Evolutionary conservation across 1,140 invertebrate genomes (phyloP), one percentile per base, ranked within the genome.

Genomic region (Neodiprion pinetum): DNA sequence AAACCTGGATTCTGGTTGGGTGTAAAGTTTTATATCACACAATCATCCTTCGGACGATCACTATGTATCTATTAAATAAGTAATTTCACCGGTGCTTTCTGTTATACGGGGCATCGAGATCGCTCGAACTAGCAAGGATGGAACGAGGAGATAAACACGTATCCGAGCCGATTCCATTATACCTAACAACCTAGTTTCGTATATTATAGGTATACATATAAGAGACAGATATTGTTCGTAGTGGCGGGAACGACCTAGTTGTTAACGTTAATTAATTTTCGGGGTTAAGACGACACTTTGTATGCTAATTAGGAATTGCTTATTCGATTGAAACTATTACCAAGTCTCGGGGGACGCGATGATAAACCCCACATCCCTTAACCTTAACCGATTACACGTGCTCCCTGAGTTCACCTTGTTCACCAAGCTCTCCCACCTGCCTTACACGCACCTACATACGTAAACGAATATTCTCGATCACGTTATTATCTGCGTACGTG

Each of bases 221-320:
- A 12, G n/a, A 61, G n/a, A 61, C n/a, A 17, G 53, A 61, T 61
- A 61, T 61, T 61, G 53, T 17, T 61, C 53, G 53, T 9, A 12
- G 53, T 61, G 53, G n/a, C n/a, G 11, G 21, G 23, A 23, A 21
- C 67, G 21, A 69, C 17, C 11, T 69, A 69, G 53, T 69, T 47
- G 67, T 69, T 47, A 11, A 23, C 67, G 67, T 69, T 69, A 69
- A 69, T 69, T 69, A 69, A 47, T 69, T 69, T 69, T 12, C 67
- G 14, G 67, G 67, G 17, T 47, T 47, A 69, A 69, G 67, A 23
- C 67, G 11, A 69, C 40, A 47, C 67, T 69, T 69, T 69, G 67
- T 69, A 69, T 69, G 67, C 67, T 69, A 69, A 69, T 69, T 69
- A 69, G 67, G 40, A 69, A 69, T 69, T 69, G 67, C 67, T 69